phyloP scores from a whole-genome alignment of 2,888 invertebrate genomes.

The Siphlonurus alternatus region DNA sequence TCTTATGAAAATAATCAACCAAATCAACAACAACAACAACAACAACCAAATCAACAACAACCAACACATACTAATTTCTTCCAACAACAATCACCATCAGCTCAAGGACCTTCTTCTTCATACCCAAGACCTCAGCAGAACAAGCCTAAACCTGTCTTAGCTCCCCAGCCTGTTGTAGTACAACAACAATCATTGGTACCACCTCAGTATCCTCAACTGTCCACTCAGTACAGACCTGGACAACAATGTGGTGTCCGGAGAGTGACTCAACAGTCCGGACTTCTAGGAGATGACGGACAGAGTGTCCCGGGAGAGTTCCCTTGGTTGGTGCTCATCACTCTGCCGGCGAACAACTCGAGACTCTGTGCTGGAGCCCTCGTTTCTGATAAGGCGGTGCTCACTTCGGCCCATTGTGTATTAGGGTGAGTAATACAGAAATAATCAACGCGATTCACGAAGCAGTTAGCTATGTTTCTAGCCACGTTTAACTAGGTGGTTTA shows the following conservation, averaged over 20 bases:
- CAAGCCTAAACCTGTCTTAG: too few species aligned
- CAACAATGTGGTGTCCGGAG: constrained; percentile 5
- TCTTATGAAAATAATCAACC: not conserved
- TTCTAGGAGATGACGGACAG: not conserved
- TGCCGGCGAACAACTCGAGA: constrained; percentile 40
- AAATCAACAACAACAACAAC: not conserved
- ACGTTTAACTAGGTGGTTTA: too few species aligned
- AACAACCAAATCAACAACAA: not conserved
- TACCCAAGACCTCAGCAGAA: not conserved
- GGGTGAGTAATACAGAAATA: constrained; percentile 35
- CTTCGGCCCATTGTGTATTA: constrained; percentile 63
- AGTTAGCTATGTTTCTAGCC: too few species aligned
- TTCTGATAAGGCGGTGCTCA: constrained; percentile 51
- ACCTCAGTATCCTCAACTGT: not conserved
- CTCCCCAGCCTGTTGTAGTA: not conserved
- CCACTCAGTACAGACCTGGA: constrained; percentile 3
- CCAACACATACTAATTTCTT: not conserved
- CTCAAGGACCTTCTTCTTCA: not conserved
- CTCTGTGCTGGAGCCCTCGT: constrained; percentile 69
- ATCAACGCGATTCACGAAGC: too few species aligned
- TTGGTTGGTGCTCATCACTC: constrained; percentile 71
- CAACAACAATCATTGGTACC: not conserved
- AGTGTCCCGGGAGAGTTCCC: constrained; percentile 48
- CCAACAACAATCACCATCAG: not conserved
- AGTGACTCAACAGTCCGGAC: not conserved